Evolutionary conservation across 2,888 invertebrate species (phyloP).

Genomic region (Luffia ferchaultella): DNA sequence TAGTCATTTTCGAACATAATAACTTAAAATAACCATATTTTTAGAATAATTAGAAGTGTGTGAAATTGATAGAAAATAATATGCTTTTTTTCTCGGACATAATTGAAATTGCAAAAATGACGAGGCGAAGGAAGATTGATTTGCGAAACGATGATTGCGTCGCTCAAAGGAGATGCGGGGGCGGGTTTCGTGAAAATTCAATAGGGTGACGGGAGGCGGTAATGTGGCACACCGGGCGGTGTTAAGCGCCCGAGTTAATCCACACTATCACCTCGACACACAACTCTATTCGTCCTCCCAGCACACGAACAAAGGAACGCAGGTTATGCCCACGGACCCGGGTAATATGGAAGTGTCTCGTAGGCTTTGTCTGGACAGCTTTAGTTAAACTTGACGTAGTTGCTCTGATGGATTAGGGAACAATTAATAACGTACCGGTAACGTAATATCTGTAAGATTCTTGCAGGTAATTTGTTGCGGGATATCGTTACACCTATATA

Average conservation of each 20-base stretch:
- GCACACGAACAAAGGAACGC: slow-evolving; percentile 2
- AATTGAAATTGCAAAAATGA: neutral
- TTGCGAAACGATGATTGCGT: neutral
- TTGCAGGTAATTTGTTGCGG: too few relatives aligned
- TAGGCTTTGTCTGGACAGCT: neutral
- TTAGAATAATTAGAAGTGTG: too few relatives aligned
- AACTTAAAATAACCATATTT: too few relatives aligned
- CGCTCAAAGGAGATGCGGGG: neutral
- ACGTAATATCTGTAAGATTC: slow-evolving; percentile 12
- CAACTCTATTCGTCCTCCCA: too few relatives aligned
- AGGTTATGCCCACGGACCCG: neutral
- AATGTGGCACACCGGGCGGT: slow-evolving; percentile 8
- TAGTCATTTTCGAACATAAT: too few relatives aligned
- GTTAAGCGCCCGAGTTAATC: slow-evolving; percentile 15
- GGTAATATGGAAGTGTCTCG: neutral
- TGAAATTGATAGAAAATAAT: too few relatives aligned
- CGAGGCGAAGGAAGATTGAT: neutral
- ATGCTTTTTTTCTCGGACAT: too few relatives aligned
- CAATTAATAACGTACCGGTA: too few relatives aligned
- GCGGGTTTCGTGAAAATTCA: neutral
- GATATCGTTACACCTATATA: too few relatives aligned
- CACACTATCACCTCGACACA: slow-evolving; percentile 17
- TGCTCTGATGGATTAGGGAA: too few relatives aligned
- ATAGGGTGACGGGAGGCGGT: neutral
- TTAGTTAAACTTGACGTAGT: too few relatives aligned